These are phyloP conservation scores for Eucidaris tribuloides DNA, from an alignment of 35 echinoderm and acorn worm species.

Conservation along the genomic window DNA sequence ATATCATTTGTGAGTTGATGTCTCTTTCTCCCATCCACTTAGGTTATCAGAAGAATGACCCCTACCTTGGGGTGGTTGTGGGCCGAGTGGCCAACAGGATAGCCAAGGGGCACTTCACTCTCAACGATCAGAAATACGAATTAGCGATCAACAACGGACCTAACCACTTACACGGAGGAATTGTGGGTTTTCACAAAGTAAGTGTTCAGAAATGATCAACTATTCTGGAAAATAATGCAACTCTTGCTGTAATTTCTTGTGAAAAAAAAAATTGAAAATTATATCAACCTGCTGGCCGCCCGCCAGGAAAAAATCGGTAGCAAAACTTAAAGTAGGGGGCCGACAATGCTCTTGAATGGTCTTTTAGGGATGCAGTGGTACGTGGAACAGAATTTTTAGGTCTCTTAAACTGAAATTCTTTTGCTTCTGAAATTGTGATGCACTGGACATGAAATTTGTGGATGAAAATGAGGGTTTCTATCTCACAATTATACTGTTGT, in stretches of 20 bases:
- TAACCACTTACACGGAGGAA: slow-evolving; percentile 84
- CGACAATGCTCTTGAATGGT: no score
- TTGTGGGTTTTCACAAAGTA: slow-evolving; percentile 68
- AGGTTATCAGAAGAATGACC: slow-evolving; percentile 83
- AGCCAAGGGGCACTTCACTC: slow-evolving; percentile 62
- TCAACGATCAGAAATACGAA: slow-evolving; percentile 72
- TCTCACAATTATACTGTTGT: no score
- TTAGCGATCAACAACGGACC: slow-evolving; percentile 74
- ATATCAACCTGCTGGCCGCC: background rate
- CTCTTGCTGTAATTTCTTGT: background rate
- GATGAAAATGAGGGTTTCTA: no score
- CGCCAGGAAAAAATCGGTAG: no score
- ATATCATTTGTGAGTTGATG: no score
- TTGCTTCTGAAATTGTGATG: no score
- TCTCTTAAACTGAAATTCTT: no score
- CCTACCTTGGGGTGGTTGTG: slow-evolving; percentile 61
- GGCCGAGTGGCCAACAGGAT: slow-evolving; percentile 75
- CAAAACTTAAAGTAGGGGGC: no score
- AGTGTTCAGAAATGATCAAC: background rate
- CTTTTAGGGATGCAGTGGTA: no score
- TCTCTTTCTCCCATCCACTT: no score
- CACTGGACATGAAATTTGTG: no score
- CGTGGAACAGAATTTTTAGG: no score
- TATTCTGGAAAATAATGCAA: background rate
- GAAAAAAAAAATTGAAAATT: background rate